Base-by-base conservation (phyloP, 1,140 invertebrate genomes). In the Drosophila funebris region DNA sequence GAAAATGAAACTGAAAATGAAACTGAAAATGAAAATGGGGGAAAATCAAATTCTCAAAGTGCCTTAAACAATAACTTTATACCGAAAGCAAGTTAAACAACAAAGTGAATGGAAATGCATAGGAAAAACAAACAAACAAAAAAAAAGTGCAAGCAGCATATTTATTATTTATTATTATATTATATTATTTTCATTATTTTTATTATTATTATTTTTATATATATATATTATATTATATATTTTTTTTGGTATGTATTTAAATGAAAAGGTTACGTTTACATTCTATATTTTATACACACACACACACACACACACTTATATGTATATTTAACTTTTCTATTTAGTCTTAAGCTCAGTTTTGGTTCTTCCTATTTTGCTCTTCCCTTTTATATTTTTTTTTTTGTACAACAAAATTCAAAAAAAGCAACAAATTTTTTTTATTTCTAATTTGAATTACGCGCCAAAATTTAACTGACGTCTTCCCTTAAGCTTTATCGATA, bases 121-220 rank as follows among this genome's bases (percentile, higher is more conserved):
- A 36, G 31, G 41, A 54, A 14, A 41, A 41, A 33, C 18, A 73
- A 36, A 50, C 44, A 36, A 11, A 24, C n/a, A 36, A 60, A 57
- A 37, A 29, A 44, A 46, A 66, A 73, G 52, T 63, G 37, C 71
- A 64, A 67, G 44, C 62, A 69, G 69, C 69, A 82, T 70, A 82
- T 78, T 78, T 76, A 79, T 76, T 82, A 82, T 82, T 85, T 85
- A 77, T 87, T 83, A 85, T 71, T 80, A 78, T 76, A 85, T 66
- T 79, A 78, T 79, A 48, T 73, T 77, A 71, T 66, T 83, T 69
- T 31, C 58, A 78, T 81, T 77, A 81, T 66, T 66, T 64, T 78
- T 46, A 72, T 44, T 72, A 75, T 56, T 71, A 64, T 77, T 76
- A 61, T 76, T 68, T 66, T 77, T 70, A 48, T 52, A 33, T 80